A percentile compares a stretch with the other conserved stretches of the same genome.
Conservation (phyloP, 2,797 vertebrate genomes). For the Petrocephalus schoutedeni region DNA sequence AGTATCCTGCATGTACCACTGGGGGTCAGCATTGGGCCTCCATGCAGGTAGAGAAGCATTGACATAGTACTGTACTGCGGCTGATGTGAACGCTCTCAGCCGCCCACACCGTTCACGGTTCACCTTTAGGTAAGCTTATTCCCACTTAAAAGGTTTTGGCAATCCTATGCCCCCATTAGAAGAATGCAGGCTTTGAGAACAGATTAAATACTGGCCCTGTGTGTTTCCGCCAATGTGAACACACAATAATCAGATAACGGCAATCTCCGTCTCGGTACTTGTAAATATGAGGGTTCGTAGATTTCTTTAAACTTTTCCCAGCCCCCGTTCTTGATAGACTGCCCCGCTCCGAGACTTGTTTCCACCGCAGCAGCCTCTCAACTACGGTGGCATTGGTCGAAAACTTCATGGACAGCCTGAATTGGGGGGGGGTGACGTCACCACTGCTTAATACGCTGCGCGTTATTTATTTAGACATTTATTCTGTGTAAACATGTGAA, state of each 20-base stretch:
- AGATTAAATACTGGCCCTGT: neutral
- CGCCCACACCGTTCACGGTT: neutral
- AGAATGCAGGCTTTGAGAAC: neutral
- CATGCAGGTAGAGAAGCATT: neutral
- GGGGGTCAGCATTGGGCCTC: neutral
- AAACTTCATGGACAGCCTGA: too few species aligned
- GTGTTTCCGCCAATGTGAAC: neutral
- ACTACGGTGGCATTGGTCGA: too few species aligned
- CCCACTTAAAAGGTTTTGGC: neutral
- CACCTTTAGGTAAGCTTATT: neutral
- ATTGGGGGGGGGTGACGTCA: too few species aligned
- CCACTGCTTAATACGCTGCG: too few species aligned
- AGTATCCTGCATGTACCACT: neutral
- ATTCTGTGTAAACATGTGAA: too few species aligned
- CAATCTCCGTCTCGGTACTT: neutral
- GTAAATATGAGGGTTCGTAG: neutral
- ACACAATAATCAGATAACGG: neutral
- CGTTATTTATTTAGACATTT: too few species aligned
- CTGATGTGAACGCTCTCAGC: neutral
- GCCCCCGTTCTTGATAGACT: neutral
- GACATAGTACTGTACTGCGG: neutral
- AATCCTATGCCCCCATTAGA: neutral
- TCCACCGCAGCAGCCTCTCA: too few species aligned
- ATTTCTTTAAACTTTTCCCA: neutral
- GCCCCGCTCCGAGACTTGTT: neutral